A percentile compares a stretch with the other conserved stretches of the same genome.
These are phyloP conservation scores for Mirza zaza DNA, from an alignment of 2,113 vertebrate genomes.

Conservation along the genomic window DNA sequence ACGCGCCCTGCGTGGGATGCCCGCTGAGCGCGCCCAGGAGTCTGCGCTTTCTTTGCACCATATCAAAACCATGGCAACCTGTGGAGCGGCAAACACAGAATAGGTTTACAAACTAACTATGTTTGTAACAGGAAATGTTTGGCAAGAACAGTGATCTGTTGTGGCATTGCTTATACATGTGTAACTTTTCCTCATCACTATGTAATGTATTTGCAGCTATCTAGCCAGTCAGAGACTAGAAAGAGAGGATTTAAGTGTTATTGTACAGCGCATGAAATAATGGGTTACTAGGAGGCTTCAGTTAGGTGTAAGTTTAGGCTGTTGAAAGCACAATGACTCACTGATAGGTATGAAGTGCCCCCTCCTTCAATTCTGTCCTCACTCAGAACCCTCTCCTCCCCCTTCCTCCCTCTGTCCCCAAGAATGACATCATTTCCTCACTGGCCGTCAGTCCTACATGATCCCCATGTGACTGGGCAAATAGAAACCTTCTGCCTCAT, in stretches of 20 bases:
- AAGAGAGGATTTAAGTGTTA: background rate
- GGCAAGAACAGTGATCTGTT: background rate
- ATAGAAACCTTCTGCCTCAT: background rate
- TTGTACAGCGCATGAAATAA: background rate
- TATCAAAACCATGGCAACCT: background rate
- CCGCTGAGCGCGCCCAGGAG: accelerated
- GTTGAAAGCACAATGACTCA: background rate
- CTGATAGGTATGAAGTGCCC: background rate
- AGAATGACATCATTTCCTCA: background rate
- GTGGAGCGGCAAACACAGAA: background rate
- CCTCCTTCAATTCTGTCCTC: background rate
- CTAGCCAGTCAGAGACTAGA: background rate
- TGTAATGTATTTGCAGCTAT: background rate
- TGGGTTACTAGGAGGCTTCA: background rate
- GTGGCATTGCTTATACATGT: background rate
- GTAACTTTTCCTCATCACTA: background rate
- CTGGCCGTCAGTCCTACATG: background rate
- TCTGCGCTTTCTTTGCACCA: background rate
- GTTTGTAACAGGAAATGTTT: background rate
- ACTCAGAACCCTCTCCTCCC: background rate
- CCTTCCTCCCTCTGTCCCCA: background rate
- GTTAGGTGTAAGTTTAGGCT: background rate
- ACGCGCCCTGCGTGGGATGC: accelerated
- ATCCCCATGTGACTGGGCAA: background rate
- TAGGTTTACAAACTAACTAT: background rate